Percentiles rank a stretch among this genome's conserved stretches.
Conservation (phyloP, 2,888 invertebrate species). For the Drosophila neonasuta region DNA sequence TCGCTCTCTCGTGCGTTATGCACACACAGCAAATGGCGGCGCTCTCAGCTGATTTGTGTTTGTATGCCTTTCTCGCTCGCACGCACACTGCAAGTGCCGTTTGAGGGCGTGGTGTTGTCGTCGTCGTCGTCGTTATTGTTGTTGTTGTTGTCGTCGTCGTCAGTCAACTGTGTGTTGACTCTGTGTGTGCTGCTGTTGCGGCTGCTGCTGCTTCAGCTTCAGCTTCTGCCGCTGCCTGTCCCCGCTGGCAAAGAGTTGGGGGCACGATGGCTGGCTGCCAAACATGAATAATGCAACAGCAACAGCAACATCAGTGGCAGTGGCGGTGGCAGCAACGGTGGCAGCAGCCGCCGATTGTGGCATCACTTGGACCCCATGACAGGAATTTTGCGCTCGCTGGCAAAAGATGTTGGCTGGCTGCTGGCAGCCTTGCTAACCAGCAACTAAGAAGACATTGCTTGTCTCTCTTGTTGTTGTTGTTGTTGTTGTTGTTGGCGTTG, state of each 20-base stretch:
- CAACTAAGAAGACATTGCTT: constrained; percentile 60
- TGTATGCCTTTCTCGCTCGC: constrained; percentile 59
- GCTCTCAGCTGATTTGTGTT: constrained; percentile 72
- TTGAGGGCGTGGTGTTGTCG: constrained; percentile 68
- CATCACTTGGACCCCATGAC: constrained; percentile 66
- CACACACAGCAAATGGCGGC: constrained; percentile 67
- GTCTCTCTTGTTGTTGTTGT: constrained; percentile 40
- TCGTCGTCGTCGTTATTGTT: not conserved
- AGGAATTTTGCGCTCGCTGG: constrained; percentile 66
- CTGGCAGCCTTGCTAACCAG: constrained; percentile 47
- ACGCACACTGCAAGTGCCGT: constrained; percentile 37
- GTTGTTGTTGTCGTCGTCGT: constrained; percentile 10
- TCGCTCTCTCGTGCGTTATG: constrained; percentile 29
- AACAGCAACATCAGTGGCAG: constrained; percentile 40
- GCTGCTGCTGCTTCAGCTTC: constrained; percentile 8
- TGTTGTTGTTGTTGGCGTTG: constrained; percentile 40
- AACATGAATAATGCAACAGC: constrained; percentile 73
- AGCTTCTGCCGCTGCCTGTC: constrained; percentile 18
- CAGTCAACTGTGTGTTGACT: constrained; percentile 39
- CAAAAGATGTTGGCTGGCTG: constrained; percentile 55
- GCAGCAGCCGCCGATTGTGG: constrained; percentile 58
- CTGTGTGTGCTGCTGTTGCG: constrained; percentile 17
- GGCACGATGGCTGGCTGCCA: constrained; percentile 65
- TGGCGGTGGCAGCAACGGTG: constrained; percentile 18
- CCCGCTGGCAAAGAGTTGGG: constrained; percentile 41